A percentile compares a stretch with the other conserved stretches of the same genome.
These are phyloP conservation scores for Cylindroiulus punctatus DNA, from an alignment of 2,888 invertebrate species.

Conservation along the genomic window DNA sequence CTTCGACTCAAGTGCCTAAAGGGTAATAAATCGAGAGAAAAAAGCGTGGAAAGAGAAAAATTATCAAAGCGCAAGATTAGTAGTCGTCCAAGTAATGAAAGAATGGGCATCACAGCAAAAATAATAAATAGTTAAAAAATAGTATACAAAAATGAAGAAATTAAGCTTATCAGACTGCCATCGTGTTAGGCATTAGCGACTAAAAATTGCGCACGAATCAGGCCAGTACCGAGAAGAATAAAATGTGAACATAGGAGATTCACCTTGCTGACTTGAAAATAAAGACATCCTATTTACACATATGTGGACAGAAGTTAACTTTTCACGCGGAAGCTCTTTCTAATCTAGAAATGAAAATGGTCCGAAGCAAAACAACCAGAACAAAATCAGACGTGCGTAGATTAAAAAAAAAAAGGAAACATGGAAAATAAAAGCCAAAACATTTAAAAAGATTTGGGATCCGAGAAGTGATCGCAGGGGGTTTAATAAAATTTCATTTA, in stretches of 20 bases:
- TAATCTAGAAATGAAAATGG: conserved; percentile 49
- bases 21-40: conserved; percentile 6
- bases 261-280: conserved; percentile 39
- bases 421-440: background rate
- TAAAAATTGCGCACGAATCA: conserved; percentile 14
- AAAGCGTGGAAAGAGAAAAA: conserved; percentile 56
- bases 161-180: background rate
- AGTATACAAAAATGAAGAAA: background rate
- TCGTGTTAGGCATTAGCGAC: conserved; percentile 4
- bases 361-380: conserved; percentile 26
- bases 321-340: conserved; percentile 49
- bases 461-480: background rate
- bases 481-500: background rate
- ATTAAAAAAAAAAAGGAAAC: background rate
- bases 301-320: conserved; percentile 35
- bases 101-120: background rate
- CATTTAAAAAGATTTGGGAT: background rate
- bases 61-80: conserved; percentile 59
- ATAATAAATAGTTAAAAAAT: background rate
- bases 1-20: conserved; percentile 76
- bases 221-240: background rate
- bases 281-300: conserved; percentile 47
- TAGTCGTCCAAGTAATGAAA: background rate
- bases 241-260: background rate
- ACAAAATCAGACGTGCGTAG: background rate